Evolutionary conservation across 2,797 vertebrate genomes (phyloP).

Genomic region (Poliocrania exsul): DNA sequence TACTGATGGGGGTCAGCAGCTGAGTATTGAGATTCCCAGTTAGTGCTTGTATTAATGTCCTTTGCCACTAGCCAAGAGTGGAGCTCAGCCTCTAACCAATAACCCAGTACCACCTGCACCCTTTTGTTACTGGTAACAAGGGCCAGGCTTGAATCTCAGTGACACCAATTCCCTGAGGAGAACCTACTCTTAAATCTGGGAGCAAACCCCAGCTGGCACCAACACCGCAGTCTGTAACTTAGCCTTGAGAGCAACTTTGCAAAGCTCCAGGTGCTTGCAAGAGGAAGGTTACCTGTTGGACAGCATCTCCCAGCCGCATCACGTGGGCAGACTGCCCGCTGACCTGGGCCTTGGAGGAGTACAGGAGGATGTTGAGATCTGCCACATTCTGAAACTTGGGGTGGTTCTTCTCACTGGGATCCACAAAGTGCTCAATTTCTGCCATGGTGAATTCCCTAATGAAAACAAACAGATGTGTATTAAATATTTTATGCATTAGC

Average conservation of each 20-base stretch:
- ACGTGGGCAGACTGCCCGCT: conserved; percentile 92
- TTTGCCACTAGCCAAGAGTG: background rate
- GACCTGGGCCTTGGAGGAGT: conserved; percentile 96
- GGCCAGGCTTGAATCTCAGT: background rate
- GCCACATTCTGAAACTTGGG: conserved; percentile 92
- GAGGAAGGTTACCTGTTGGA: conserved; percentile 86
- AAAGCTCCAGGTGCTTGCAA: rapidly evolving
- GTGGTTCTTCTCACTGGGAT: conserved; percentile 93
- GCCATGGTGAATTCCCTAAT: conserved; percentile 98
- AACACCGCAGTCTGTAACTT: background rate
- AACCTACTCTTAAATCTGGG: background rate
- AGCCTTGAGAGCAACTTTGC: rapidly evolving
- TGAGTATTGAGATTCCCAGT: background rate
- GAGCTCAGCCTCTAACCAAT: background rate
- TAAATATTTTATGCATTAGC: background rate
- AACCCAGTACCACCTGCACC: background rate
- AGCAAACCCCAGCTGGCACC: background rate
- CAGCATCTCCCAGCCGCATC: conserved; percentile 93
- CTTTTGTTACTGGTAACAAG: background rate
- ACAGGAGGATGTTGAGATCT: conserved; percentile 87
- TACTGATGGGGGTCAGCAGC: background rate
- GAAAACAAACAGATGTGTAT: background rate
- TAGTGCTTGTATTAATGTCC: background rate
- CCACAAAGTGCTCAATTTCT: conserved; percentile 99
- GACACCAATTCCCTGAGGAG: background rate